Percentiles rank a stretch among this genome's conserved stretches.
Evolutionary conservation across 2,797 vertebrate genomes (phyloP).

Genomic region (Sebastes oblongus): DNA sequence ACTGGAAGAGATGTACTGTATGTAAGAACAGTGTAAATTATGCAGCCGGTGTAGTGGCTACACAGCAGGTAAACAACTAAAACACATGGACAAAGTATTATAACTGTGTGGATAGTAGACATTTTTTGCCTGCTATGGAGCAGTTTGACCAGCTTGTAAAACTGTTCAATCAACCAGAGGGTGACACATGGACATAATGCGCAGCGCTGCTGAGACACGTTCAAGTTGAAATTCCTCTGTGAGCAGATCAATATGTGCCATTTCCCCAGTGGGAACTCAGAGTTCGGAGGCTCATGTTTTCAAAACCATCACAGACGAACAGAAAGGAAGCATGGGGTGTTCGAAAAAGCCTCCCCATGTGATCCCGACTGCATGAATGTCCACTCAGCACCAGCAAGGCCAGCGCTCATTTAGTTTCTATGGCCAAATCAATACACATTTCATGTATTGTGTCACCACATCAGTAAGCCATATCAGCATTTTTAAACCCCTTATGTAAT

Average conservation of each 20-base stretch:
- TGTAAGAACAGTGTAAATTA: not conserved
- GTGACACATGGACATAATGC: not conserved
- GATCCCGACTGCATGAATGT: not conserved
- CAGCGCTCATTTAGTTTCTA: not conserved
- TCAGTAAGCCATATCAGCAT: not conserved
- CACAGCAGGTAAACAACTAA: not conserved
- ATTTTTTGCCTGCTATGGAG: not conserved
- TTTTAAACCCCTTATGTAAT: not conserved
- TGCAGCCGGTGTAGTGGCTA: not conserved
- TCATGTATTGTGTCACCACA: not conserved
- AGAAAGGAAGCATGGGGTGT: not conserved
- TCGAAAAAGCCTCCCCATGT: not conserved
- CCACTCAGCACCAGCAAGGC: not conserved
- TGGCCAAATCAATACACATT: constrained; percentile 1
- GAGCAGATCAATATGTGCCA: constrained; percentile 18
- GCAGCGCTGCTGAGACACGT: not conserved
- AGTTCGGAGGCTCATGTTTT: not conserved
- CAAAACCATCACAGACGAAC: not conserved
- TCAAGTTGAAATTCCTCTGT: not conserved
- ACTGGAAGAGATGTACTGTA: not conserved
- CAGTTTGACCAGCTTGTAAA: not conserved
- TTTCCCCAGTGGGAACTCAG: not conserved
- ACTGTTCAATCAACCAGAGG: not conserved
- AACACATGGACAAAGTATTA: not conserved
- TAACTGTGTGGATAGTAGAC: not conserved